Conservation (phyloP, 2,888 invertebrate genomes). For the Synergus laeviventris region DNA sequence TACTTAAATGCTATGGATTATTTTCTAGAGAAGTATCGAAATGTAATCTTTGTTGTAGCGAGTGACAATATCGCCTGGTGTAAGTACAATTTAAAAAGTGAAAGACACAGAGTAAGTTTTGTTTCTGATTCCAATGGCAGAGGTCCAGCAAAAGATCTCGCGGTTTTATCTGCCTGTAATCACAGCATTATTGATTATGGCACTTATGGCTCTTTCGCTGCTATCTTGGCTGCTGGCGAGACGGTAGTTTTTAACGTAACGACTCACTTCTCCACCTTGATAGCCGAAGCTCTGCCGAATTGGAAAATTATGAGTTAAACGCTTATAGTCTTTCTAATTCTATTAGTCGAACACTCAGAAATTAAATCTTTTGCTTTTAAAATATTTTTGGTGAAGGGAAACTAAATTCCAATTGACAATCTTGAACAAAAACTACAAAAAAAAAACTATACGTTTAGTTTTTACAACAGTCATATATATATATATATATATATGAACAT, state of each 20-base stretch:
- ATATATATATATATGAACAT: slow-evolving; percentile 39
- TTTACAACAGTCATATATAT: neutral
- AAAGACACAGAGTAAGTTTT: slow-evolving; percentile 66
- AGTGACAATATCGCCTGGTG: slow-evolving; percentile 76
- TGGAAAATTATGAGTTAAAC: slow-evolving; percentile 72
- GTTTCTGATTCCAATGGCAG: slow-evolving; percentile 68
- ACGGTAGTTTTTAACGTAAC: slow-evolving; percentile 74
- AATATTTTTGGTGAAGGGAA: slow-evolving; percentile 1
- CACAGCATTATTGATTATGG: slow-evolving; percentile 77
- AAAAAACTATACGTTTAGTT: slow-evolving; percentile 15
- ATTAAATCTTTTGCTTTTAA: neutral
- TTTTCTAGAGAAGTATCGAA: slow-evolving; percentile 70
- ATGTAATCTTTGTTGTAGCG: slow-evolving; percentile 73
- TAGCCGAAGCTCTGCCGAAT: slow-evolving; percentile 71
- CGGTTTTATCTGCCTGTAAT: slow-evolving; percentile 74
- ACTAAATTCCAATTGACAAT: slow-evolving; percentile 31
- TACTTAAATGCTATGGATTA: slow-evolving; percentile 74
- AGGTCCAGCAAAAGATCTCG: slow-evolving; percentile 74
- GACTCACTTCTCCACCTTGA: slow-evolving; percentile 71
- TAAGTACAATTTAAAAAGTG: slow-evolving; percentile 69
- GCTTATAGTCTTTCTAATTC: slow-evolving; percentile 4
- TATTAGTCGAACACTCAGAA: slow-evolving; percentile 36
- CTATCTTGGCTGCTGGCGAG: slow-evolving; percentile 74
- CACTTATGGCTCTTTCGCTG: slow-evolving; percentile 75
- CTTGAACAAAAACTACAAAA: neutral